A percentile compares a stretch with the other conserved stretches of the same genome.
Evolutionary conservation across 1,140 invertebrate species (phyloP).

Genomic region (Drosophila jambulina): DNA sequence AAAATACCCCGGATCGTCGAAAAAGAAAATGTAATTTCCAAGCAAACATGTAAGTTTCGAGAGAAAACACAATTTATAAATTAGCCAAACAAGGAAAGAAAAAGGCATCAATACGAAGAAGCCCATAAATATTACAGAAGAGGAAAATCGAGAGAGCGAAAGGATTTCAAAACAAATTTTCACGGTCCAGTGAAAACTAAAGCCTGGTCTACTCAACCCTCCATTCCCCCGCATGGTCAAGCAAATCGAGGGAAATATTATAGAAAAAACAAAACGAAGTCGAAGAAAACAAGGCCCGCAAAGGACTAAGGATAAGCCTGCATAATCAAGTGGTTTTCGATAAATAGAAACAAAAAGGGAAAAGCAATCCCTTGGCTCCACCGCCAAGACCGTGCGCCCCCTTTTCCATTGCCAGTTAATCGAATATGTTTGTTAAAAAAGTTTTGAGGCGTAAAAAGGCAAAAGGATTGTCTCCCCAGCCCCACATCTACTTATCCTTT

Average conservation of each 20-base stretch:
- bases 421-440: slow-evolving; percentile 83
- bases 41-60: slow-evolving; percentile 45
- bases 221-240: slow-evolving; percentile 18
- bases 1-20: slow-evolving; percentile 4
- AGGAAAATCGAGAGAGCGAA: slow-evolving; percentile 47
- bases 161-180: slow-evolving; percentile 78
- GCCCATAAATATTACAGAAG: slow-evolving; percentile 74
- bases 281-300: slow-evolving; percentile 40
- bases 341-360: slow-evolving; percentile 71
- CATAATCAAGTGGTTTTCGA: slow-evolving; percentile 84
- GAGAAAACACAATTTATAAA: slow-evolving; percentile 78
- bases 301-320: slow-evolving; percentile 72
- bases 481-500: slow-evolving; percentile 35
- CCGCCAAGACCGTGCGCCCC: not conserved
- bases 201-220: slow-evolving; percentile 10
- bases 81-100: slow-evolving; percentile 47
- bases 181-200: slow-evolving; percentile 68
- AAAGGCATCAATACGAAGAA: slow-evolving; percentile 41
- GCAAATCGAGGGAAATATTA: slow-evolving; percentile 36
- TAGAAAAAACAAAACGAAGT: slow-evolving; percentile 47
- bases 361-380: slow-evolving; percentile 15
- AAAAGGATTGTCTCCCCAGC: slow-evolving; percentile 17
- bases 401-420: slow-evolving; percentile 64
- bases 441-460: slow-evolving; percentile 80
- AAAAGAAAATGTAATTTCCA: slow-evolving; percentile 49